phyloP scores from a whole-genome alignment of 2,797 vertebrate species.

The Molossus molossus region DNA sequence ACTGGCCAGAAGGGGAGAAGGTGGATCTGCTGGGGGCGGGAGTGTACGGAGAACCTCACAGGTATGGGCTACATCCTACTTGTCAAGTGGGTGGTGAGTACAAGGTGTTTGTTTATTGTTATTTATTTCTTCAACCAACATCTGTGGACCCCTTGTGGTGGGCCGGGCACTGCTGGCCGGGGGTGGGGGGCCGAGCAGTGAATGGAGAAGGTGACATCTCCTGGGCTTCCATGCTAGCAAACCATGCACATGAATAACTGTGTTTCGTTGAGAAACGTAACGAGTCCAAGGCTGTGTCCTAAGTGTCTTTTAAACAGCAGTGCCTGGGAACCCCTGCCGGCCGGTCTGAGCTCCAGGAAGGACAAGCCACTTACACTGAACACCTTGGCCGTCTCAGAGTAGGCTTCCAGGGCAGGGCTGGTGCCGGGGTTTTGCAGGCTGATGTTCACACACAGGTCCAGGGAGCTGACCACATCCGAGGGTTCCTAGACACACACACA shows the following conservation, averaged over 20 bases:
- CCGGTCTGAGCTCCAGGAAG: not conserved
- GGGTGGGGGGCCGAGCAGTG: not conserved
- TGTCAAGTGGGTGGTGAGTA: not conserved
- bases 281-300: not conserved
- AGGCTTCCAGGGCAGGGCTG: conserved; percentile 93
- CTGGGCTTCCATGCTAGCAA: not conserved
- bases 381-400: conserved; percentile 90
- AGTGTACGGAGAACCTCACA: not conserved
- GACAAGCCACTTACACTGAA: conserved; percentile 92
- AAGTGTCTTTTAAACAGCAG: not conserved
- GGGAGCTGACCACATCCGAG: conserved; percentile 93
- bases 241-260: rapidly evolving
- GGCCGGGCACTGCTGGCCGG: not conserved
- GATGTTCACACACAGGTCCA: conserved; percentile 93
- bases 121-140: not conserved
- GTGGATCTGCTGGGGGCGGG: not conserved
- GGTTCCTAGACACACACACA: conserved; percentile 89
- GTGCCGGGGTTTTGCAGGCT: conserved; percentile 89
- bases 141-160: rapidly evolving
- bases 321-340: not conserved
- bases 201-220: not conserved
- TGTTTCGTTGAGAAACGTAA: not conserved
- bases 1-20: not conserved
- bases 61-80: not conserved
- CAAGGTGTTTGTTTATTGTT: not conserved